These are phyloP conservation scores for Apodemia zela DNA, from an alignment of 2,888 invertebrate species.

Conservation along the genomic window DNA sequence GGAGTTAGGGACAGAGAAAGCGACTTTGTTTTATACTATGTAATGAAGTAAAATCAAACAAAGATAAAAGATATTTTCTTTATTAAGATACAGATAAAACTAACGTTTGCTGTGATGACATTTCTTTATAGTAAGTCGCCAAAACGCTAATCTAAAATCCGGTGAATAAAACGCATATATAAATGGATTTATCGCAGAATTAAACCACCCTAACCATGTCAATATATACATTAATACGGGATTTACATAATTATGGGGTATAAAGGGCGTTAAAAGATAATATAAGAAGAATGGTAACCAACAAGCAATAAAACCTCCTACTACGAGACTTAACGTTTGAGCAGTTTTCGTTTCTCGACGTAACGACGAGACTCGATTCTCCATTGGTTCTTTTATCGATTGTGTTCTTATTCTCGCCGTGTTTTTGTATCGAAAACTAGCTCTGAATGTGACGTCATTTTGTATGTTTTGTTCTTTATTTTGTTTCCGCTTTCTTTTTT, in stretches of 20 bases:
- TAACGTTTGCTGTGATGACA: slow-evolving; percentile 67
- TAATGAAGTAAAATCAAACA: background rate
- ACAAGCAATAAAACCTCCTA: slow-evolving; percentile 92
- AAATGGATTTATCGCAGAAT: slow-evolving; percentile 94
- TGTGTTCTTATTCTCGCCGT: slow-evolving; percentile 56
- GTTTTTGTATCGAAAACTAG: slow-evolving; percentile 65
- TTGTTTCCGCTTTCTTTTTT: slow-evolving; percentile 54
- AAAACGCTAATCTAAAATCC: slow-evolving; percentile 92
- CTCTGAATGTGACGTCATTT: slow-evolving; percentile 67
- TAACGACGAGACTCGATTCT: slow-evolving; percentile 84
- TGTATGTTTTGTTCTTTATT: slow-evolving; percentile 61
- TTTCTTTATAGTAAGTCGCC: slow-evolving; percentile 88
- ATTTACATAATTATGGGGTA: slow-evolving; percentile 81
- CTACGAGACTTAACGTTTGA: slow-evolving; percentile 91
- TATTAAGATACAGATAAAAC: slow-evolving; percentile 10
- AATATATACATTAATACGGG: slow-evolving; percentile 85
- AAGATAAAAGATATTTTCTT: background rate
- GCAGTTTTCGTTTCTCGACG: slow-evolving; percentile 93
- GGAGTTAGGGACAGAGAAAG: too few relatives aligned
- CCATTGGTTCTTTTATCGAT: slow-evolving; percentile 76
- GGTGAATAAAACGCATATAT: slow-evolving; percentile 95
- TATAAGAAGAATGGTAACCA: slow-evolving; percentile 94
- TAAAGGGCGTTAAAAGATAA: slow-evolving; percentile 89
- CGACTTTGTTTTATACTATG: too few relatives aligned
- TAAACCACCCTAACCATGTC: slow-evolving; percentile 95